Conservation (phyloP, 2,888 invertebrate species). For the Linnaemya vulpina region DNA sequence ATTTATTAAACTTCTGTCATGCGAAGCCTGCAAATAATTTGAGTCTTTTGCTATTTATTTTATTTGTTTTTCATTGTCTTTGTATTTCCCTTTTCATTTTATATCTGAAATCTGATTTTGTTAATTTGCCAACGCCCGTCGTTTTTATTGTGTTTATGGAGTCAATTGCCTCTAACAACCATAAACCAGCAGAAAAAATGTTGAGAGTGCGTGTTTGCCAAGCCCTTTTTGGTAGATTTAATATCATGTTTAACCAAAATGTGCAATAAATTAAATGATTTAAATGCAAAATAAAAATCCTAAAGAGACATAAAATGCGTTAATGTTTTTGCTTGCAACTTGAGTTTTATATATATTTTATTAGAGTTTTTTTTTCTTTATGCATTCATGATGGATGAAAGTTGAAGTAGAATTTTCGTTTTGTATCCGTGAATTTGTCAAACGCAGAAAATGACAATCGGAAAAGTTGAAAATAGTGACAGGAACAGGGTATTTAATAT, state of each 20-base stretch:
- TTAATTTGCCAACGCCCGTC: conserved; percentile 57
- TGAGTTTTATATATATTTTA: background rate
- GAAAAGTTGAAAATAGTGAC: background rate
- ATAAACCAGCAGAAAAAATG: conserved; percentile 41
- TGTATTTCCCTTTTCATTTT: conserved; percentile 21
- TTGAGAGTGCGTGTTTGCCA: conserved; percentile 67
- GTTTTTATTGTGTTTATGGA: conserved; percentile 45
- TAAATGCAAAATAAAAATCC: conserved; percentile 20
- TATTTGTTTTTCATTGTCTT: background rate
- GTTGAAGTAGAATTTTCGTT: background rate
- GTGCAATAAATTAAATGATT: conserved; percentile 61
- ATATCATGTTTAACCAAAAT: conserved; percentile 57
- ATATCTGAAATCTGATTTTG: conserved; percentile 23
- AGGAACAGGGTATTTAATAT: no score
- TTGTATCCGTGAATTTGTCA: background rate
- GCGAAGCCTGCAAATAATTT: background rate
- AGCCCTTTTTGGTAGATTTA: conserved; percentile 61
- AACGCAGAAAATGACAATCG: background rate
- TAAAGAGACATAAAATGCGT: conserved; percentile 30
- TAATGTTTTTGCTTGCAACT: background rate
- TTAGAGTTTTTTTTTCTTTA: background rate
- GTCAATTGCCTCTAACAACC: conserved; percentile 39
- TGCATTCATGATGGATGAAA: conserved; percentile 4
- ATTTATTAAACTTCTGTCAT: background rate
- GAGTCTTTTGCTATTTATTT: background rate